These are phyloP conservation scores for Chaenogobius annularis DNA, from an alignment of 2,113 vertebrate genomes.

Conservation along the genomic window DNA sequence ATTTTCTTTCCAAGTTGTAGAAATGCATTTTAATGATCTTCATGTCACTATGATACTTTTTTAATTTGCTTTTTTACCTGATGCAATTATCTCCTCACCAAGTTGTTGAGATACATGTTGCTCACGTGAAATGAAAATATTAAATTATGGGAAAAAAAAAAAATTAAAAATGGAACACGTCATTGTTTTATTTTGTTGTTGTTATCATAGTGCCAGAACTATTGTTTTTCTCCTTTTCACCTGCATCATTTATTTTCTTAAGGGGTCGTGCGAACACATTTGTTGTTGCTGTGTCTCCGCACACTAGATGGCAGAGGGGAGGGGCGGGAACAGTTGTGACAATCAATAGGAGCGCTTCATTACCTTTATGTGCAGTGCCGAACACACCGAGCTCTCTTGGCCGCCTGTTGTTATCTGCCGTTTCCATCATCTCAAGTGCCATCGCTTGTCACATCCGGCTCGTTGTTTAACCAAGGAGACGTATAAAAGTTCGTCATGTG, in stretches of 20 bases:
- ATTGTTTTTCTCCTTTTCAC: no score
- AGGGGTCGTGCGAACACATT: no score
- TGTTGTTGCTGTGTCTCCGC: no score
- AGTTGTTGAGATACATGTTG: neutral
- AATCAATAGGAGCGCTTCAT: slow-evolving; percentile 73
- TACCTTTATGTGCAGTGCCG: slow-evolving; percentile 63
- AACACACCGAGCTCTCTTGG: slow-evolving; percentile 34
- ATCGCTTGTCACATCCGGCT: slow-evolving; percentile 3
- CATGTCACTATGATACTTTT: no score
- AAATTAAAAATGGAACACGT: no score
- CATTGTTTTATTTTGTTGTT: no score
- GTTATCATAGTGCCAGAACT: no score
- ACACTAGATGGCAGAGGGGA: neutral
- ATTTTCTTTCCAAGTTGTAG: no score
- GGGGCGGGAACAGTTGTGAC: neutral
- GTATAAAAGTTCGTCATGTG: neutral
- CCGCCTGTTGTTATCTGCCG: slow-evolving; percentile 21
- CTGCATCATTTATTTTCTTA: no score
- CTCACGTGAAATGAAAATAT: neutral
- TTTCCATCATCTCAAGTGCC: slow-evolving; percentile 30
- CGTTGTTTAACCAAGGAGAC: slow-evolving; percentile 13
- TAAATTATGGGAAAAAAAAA: no score
- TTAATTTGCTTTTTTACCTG: neutral
- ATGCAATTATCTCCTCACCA: neutral
- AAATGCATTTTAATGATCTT: no score